phyloP scores from a whole-genome alignment of 2,888 invertebrate species.

The Scaptodrosophila latifasciaeformis region DNA sequence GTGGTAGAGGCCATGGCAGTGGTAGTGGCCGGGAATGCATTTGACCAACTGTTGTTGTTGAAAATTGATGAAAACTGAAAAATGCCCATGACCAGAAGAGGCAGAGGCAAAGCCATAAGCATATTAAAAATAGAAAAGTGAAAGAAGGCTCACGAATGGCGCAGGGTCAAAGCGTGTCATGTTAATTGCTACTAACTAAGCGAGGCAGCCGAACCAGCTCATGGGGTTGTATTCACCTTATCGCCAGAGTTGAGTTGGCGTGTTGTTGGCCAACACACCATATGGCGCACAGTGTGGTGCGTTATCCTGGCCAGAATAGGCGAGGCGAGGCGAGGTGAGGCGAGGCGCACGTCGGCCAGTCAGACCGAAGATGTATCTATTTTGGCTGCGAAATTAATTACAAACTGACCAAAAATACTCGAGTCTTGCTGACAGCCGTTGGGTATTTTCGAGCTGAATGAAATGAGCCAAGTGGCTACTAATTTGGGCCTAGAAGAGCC shows the following conservation, averaged over 20 bases:
- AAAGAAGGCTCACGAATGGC: slow-evolving; percentile 43
- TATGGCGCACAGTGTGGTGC: slow-evolving; percentile 49
- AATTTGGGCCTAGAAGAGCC: slow-evolving; percentile 37
- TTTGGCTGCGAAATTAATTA: slow-evolving; percentile 66
- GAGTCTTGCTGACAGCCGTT: slow-evolving; percentile 2
- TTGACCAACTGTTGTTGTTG: slow-evolving; percentile 55
- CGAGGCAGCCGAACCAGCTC: slow-evolving; percentile 16
- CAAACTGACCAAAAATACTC: slow-evolving; percentile 50
- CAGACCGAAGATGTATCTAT: slow-evolving; percentile 57
- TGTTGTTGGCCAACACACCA: slow-evolving; percentile 38
- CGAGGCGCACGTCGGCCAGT: not conserved
- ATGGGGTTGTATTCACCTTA: slow-evolving; percentile 16
- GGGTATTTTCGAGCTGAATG: slow-evolving; percentile 30
- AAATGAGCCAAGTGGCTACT: slow-evolving; percentile 20
- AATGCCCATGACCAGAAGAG: slow-evolving; percentile 26
- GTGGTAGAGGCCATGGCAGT: not conserved
- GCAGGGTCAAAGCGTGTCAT: slow-evolving; percentile 67
- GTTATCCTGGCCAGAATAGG: slow-evolving; percentile 10
- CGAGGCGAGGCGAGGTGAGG: slow-evolving; percentile 5
- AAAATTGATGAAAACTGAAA: slow-evolving; percentile 55
- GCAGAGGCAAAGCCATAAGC: no score
- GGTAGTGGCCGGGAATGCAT: slow-evolving; percentile 10
- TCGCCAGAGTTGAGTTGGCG: slow-evolving; percentile 38
- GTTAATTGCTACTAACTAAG: slow-evolving; percentile 72
- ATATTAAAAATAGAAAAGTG: no score